These are phyloP conservation scores for Helicoverpa assulta DNA, from an alignment of 2,888 invertebrate genomes.

Conservation along the genomic window DNA sequence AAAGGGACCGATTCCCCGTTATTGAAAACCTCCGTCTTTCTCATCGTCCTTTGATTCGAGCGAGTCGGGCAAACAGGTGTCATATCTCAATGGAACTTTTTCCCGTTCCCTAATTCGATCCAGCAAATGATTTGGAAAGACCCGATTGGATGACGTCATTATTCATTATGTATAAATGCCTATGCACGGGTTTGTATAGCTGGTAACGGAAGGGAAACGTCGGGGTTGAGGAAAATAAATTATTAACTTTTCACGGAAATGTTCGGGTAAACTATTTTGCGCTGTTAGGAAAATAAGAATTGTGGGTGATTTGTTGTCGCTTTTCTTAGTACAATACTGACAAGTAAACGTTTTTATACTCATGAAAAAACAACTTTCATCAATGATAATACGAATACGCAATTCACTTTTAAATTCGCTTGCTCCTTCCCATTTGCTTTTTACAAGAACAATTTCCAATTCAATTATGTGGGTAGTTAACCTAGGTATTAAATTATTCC, in stretches of 20 bases:
- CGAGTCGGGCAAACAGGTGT: conserved; percentile 70
- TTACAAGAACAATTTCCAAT: too few species aligned
- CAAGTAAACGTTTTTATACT: too few species aligned
- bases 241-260: conserved; percentile 48
- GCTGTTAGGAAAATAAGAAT: conserved; percentile 30
- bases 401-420: too few species aligned
- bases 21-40: conserved; percentile 57
- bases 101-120: conserved; percentile 66
- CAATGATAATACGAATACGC: too few species aligned
- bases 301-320: neutral
- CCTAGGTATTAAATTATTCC: neutral
- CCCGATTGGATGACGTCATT: conserved; percentile 69
- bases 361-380: too few species aligned
- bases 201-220: conserved; percentile 38
- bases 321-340: conserved; percentile 1
- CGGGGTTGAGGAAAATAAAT: conserved; percentile 42
- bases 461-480: too few species aligned
- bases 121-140: conserved; percentile 76
- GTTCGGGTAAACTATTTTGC: conserved; percentile 28
- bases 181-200: conserved; percentile 45
- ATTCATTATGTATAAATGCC: conserved; percentile 55
- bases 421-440: too few species aligned
- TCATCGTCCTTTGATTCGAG: conserved; percentile 55
- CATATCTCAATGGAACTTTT: conserved; percentile 74
- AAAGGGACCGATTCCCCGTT: conserved; percentile 49